Evolutionary conservation across 2,888 invertebrate species (phyloP), one percentile per base, ranked within the genome.

Genomic region (Eudemis profundana): DNA sequence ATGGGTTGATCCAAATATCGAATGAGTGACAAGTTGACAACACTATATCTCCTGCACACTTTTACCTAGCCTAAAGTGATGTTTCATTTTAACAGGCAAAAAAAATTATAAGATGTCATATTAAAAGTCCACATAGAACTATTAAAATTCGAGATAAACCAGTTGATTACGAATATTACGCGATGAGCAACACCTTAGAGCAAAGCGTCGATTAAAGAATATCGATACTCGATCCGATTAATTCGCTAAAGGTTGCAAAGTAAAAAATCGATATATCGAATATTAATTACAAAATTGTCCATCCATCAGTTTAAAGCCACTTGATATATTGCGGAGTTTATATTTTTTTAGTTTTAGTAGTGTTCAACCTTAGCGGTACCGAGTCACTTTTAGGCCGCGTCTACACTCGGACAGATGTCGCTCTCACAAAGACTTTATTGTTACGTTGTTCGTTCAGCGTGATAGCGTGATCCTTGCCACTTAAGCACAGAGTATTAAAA

Each of bases 191-290:
- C 67, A 63, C 67, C 50, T 68, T 62, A 68, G 74, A 77, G 77
- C 75, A 79, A 72, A 67, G 46, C 44, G 54, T 74, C 75, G 78
- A 82, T 82, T 81, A 79, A 72, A 68, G 73, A 78, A 78, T 75
- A 82, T 78, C 74, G 77, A 79, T 78, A 76, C 71, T 61, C n/a
- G 72, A 72, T 69, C 75, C 76, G 74, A 81, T 81, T 81, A 79
- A 72, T 73, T 68, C 68, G 47, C 64, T 70, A 81, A 83, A 83
- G 83, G 82, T 82, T 82, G 78, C 72, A 61, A 49, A 57, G 71
- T 69, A 79, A 80, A 80, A 79, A 78, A 74, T 72, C 69, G 70
- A 73, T 72, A 60, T 69, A 62, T 63, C 66, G 72, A 73, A 70
- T 73, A 70, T 65, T 65, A 50, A 27, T 65, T 66, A 49, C 66